Evolutionary conservation across 2,888 invertebrate genomes (phyloP).

Genomic region (Lamellibrachia satsuma): DNA sequence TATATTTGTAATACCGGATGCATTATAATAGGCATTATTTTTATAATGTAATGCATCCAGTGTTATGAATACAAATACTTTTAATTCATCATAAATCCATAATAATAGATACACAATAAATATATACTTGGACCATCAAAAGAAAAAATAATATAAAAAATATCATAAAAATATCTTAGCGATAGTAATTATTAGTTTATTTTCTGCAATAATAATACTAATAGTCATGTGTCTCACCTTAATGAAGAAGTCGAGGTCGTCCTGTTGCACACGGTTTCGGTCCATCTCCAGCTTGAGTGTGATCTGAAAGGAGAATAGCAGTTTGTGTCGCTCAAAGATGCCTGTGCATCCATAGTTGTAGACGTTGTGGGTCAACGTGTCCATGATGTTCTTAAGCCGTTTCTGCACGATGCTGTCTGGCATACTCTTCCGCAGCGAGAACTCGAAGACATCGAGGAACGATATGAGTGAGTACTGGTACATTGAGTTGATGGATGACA

Average conservation of each 20-base stretch:
- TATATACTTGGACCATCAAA: too few relatives aligned
- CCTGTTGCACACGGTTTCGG: constrained; percentile 73
- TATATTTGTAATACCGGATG: too few relatives aligned
- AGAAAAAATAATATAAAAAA: too few relatives aligned
- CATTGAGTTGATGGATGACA: constrained; percentile 89
- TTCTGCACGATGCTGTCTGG: constrained; percentile 81
- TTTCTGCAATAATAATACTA: too few relatives aligned
- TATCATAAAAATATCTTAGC: too few relatives aligned
- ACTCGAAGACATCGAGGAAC: constrained; percentile 85
- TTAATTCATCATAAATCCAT: too few relatives aligned
- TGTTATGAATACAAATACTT: too few relatives aligned
- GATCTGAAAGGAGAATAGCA: constrained; percentile 91
- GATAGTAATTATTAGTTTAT: too few relatives aligned
- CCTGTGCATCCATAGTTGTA: constrained; percentile 93
- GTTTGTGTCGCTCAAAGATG: constrained; percentile 89
- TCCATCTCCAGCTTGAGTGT: constrained; percentile 83
- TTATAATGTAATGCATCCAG: too few relatives aligned
- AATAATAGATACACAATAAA: too few relatives aligned
- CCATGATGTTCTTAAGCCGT: constrained; percentile 83
- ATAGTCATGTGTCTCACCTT: constrained; percentile 71
- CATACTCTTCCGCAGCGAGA: constrained; percentile 82
- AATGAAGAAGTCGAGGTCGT: constrained; percentile 88
- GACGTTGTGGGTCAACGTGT: constrained; percentile 84
- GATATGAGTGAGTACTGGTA: constrained; percentile 90
- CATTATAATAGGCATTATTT: too few relatives aligned